Base-by-base conservation (phyloP, 1,140 invertebrate species). In the Drosophila sucinea region DNA sequence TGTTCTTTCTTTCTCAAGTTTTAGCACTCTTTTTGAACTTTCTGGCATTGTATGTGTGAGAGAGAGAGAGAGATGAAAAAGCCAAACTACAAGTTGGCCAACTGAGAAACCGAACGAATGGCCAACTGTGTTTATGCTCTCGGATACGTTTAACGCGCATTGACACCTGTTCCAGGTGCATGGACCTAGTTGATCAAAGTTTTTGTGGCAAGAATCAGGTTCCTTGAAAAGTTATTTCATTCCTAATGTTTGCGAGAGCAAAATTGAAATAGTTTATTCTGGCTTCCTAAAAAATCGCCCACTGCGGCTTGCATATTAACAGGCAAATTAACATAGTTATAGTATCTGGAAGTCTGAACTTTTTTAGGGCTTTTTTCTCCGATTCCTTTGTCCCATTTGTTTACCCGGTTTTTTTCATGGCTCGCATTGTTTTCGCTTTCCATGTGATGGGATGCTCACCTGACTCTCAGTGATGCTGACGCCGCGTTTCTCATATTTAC, bases 401-500 rank as follows among this genome's bases (percentile, higher is more conserved):
- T 60, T 60, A 51, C 40, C 38, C 23, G 4, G 2, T 35, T 51
- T 67, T 60, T n/a, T 51, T 44, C 1, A 33, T 11, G 11, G 23
- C 41, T 32, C 8, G 57, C 33, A 67, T 67, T 73, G 62, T 66
- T 63, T 64, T 65, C 40, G 60, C 41, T 25, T 32, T 23, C 11
- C 57, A 51, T 60, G n/a, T 35, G 61, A 29, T 25, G 11, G 40
- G 35, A 38, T 40, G 54, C 84, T 91, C 74, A 92, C 91, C 91
- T 92, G 91, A 60, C 91, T 92, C 62, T 92, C 91, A 27, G 80
- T 91, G 68, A 90, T 85, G 73, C 83, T 90, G 73, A 91, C 89
- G 68, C 78, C 86, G 60, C 90, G 90, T 75, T 92, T 91, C 75
- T 92, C 91, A 75, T 91, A 92, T 87, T 92, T 92, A 72, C 81